A percentile compares a stretch with the other conserved stretches of the same genome.
These are phyloP conservation scores for Thomomys bottae DNA, from an alignment of 2,113 vertebrate genomes.

Conservation along the genomic window DNA sequence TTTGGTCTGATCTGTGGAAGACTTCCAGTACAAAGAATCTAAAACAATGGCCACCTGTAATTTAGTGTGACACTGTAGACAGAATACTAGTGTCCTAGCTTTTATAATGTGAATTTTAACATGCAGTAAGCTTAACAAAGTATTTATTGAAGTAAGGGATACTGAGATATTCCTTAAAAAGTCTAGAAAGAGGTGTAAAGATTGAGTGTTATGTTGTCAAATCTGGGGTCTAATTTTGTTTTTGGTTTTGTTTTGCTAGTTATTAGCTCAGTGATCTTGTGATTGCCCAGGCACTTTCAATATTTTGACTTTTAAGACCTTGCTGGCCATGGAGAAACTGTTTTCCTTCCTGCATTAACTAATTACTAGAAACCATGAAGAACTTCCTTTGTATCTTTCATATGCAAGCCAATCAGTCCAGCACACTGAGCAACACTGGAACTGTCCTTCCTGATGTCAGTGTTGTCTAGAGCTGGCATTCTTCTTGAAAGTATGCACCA, in stretches of 20 bases:
- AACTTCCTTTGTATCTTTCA: not conserved
- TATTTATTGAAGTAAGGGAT: no score
- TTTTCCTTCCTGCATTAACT: not conserved
- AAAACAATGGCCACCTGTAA: not conserved
- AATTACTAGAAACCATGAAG: not conserved
- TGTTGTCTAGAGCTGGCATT: not conserved
- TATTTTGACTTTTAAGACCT: not conserved
- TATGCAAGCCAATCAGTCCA: not conserved
- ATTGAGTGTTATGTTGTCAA: not conserved
- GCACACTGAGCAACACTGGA: not conserved
- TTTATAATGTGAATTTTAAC: not conserved
- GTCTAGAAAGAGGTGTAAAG: not conserved
- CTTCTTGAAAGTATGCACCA: not conserved
- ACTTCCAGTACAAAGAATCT: not conserved
- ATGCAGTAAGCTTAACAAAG: not conserved
- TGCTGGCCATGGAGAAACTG: not conserved
- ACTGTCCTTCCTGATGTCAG: not conserved
- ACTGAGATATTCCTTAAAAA: not conserved
- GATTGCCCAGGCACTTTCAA: not conserved
- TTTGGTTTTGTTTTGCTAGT: not conserved
- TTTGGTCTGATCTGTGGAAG: not conserved
- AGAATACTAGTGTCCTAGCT: not conserved
- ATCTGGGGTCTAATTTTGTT: not conserved
- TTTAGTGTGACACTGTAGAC: not conserved
- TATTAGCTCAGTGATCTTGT: not conserved